Evolutionary conservation across 2,113 vertebrate genomes (phyloP), one percentile per base, ranked within the genome.

Genomic region (Rhodinocichla rosea): DNA sequence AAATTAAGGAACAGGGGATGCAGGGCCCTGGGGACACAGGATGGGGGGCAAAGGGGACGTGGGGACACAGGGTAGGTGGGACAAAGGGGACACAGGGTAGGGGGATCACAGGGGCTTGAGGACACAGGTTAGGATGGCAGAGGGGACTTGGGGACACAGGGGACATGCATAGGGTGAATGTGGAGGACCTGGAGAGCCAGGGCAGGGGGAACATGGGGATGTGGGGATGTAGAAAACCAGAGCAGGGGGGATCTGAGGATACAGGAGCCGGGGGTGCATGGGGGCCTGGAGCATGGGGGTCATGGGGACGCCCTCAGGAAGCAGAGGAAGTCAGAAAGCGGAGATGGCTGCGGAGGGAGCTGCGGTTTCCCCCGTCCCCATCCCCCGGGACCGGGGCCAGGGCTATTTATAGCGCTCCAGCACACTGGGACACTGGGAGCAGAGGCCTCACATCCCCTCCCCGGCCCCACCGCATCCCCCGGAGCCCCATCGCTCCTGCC

Each of bases 341-440:
- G 91, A 42, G 56, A 47, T 33, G 69, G 22, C 45, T 60, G 75
- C 35, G 45, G 80, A 70, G 35, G 76, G 75, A 86, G 65, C 87
- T 91, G 90, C 6, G 65, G 83, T 88, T 93, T 94, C 39, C 64
- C 79, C 83, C 75, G 6, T 70, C 56, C 63, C 76, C 23, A 23
- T 79, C 91, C 76, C 93, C 59, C 2, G 81, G 93, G 91, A 89
- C 18, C 3, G 3, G 47, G 73, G 91, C 91, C 91, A 94, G 59
- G 39, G 59, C 59, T 96, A 95, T 96, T 96, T 95, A 83, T 96
- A 96, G 91, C 1, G 0, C 65, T 28, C 45, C 22, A 4, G 12
- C 47, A 13, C 53, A 35, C 42, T 68, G 70, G 67, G 70, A 70
- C 82, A 75, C 42, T 11, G 76, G 57, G 68, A 76, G 39, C 27